These are phyloP conservation scores for Petrocephalus schoutedeni DNA, from an alignment of 2,797 vertebrate species.

Conservation along the genomic window DNA sequence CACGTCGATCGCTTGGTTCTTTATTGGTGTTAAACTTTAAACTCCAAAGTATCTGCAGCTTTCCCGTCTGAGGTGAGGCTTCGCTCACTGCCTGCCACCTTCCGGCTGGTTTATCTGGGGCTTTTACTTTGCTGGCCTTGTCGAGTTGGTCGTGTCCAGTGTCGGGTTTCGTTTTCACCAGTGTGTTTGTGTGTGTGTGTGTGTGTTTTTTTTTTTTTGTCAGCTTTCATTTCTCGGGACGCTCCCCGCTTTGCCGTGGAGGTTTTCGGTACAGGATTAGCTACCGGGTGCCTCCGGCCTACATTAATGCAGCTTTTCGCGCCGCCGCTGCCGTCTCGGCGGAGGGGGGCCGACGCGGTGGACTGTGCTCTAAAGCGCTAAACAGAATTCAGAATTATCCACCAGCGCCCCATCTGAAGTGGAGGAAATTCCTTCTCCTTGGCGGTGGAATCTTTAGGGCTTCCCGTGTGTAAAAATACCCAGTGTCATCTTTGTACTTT, in stretches of 20 bases:
- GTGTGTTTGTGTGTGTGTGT: background rate
- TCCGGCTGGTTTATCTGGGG: background rate
- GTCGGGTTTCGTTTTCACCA: background rate
- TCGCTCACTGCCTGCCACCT: background rate
- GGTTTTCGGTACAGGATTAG: background rate
- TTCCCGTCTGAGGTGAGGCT: background rate
- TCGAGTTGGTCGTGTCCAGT: background rate
- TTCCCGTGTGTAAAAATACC: background rate
- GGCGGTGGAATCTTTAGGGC: background rate
- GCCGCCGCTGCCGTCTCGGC: background rate
- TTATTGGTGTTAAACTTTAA: slow-evolving; percentile 1
- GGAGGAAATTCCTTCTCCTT: background rate
- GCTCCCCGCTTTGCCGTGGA: background rate
- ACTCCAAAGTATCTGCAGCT: background rate
- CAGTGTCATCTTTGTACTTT: background rate
- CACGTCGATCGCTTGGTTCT: background rate
- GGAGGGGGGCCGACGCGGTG: background rate
- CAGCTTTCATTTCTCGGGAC: background rate
- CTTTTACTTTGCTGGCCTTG: background rate
- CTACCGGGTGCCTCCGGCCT: background rate
- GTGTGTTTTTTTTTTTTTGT: background rate
- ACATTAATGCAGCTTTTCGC: background rate
- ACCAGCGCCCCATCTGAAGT: background rate
- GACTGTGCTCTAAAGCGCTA: background rate
- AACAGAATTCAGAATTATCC: background rate